Conservation (phyloP, 2,888 invertebrate species). For the Abscondita cerata region DNA sequence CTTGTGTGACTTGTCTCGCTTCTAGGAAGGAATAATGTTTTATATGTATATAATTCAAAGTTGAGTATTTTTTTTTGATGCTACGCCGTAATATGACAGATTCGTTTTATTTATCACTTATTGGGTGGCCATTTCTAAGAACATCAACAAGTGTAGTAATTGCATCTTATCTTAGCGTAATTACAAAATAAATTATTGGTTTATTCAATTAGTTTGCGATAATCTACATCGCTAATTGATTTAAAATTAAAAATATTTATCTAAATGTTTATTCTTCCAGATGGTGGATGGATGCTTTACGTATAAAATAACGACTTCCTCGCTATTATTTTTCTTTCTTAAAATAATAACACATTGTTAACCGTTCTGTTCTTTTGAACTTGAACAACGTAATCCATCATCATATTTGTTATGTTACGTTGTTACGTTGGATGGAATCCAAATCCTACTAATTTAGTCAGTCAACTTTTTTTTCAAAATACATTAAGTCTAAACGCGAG, state of each 20-base stretch:
- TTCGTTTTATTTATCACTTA: neutral
- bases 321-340: slow-evolving; percentile 1
- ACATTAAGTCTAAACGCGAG: slow-evolving; percentile 28
- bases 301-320: slow-evolving; percentile 22
- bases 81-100: neutral
- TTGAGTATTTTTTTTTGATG: neutral
- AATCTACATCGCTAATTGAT: slow-evolving; percentile 29
- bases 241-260: slow-evolving; percentile 10
- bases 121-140: slow-evolving; percentile 30
- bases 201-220: slow-evolving; percentile 40
- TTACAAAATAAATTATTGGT: slow-evolving; percentile 41
- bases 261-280: neutral
- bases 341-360: slow-evolving; percentile 29
- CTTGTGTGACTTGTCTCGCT: slow-evolving; percentile 13
- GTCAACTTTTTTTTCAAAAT: slow-evolving; percentile 35
- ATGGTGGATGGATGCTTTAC: neutral
- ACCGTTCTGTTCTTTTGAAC: slow-evolving; percentile 37
- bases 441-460: slow-evolving; percentile 37
- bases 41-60: neutral
- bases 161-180: slow-evolving; percentile 41
- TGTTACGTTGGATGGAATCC: slow-evolving; percentile 36
- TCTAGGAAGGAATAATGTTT: slow-evolving; percentile 4
- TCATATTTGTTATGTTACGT: slow-evolving; percentile 40
- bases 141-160: slow-evolving; percentile 14
- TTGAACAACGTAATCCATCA: slow-evolving; percentile 38